Base-by-base conservation (phyloP, 2,888 invertebrate genomes). In the Ectemnius continuus region DNA sequence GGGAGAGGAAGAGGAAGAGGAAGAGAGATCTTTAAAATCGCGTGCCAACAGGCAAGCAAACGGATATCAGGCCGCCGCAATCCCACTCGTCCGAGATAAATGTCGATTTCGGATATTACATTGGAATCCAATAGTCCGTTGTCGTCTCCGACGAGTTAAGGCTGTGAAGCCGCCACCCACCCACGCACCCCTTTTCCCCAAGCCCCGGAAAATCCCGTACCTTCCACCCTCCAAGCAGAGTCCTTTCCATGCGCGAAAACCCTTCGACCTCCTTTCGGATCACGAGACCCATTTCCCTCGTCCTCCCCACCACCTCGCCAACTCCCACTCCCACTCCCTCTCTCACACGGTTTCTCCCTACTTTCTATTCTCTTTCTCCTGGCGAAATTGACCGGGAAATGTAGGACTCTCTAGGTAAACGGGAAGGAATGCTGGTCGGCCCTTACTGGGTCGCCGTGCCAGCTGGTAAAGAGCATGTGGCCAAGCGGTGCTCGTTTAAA, bases 391-490 rank as follows among this genome's bases (percentile, higher is more conserved):
- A 47, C 48, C 63, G 36, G 56, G 11, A 52, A 52, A 56, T 63
- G 47, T 4, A 18, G 5, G 18, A 13, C 18, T 28, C 8, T 18
- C 13, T 45, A 46, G 18, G 28, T 23, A 36, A 14, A 56, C 28
- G 14, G 28, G 18, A 6, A 11, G 18, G 52, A 18, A 48, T 13
- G 56, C 14, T 16, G 26, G n/a, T 13, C n/a, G 20, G 45, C 61
- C 62, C 67, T 70, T 73, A 48, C 26, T 52, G n/a, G 52, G 52
- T 52, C 52, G 52, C 16, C 16, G 18, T 18, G 58, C 57, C 52
- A 16, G 46, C 47, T 75, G 65, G 52, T 69, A 14, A 5, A 23
- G 36, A n/a, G 28, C 60, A 28, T 60, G 47, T 52, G 13, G 26
- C 8, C 23, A 45, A 2, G 23, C 20, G 14, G 3, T 23, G 20